Conservation (phyloP, 1,140 invertebrate species). For the Mamestra configurata region DNA sequence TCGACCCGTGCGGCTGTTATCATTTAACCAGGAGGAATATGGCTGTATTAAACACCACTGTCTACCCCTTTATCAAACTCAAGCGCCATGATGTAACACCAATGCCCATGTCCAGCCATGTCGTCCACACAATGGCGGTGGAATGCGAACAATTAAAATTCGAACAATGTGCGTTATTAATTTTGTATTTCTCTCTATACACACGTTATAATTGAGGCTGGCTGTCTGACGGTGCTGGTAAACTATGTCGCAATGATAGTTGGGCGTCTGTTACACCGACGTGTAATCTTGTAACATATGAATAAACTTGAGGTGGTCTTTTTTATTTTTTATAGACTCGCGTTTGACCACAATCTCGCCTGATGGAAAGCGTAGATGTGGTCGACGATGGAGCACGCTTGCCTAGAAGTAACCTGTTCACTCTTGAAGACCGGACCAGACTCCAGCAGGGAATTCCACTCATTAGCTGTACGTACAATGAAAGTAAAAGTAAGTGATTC, state of each 20-base stretch:
- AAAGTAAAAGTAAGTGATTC: too few relatives aligned
- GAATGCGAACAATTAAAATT: slow-evolving; percentile 16
- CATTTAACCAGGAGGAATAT: too few relatives aligned
- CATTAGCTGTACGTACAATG: too few relatives aligned
- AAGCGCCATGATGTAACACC: too few relatives aligned
- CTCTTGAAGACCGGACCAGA: too few relatives aligned
- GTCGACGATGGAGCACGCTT: too few relatives aligned
- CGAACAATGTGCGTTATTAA: slow-evolving; percentile 34
- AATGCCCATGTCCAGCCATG: neutral
- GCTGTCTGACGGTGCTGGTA: slow-evolving; percentile 8
- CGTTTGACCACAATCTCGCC: too few relatives aligned
- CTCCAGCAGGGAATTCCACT: too few relatives aligned
- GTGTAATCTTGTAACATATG: neutral
- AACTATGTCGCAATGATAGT: slow-evolving; percentile 12
- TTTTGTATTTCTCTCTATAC: slow-evolving; percentile 1
- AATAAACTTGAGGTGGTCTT: neutral
- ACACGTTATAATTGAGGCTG: slow-evolving; percentile 8
- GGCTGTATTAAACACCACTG: neutral
- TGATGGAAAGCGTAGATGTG: too few relatives aligned
- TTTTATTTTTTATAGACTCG: too few relatives aligned
- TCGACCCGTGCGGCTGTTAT: too few relatives aligned
- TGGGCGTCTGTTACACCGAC: neutral
- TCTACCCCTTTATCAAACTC: neutral
- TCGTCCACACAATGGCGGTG: slow-evolving; percentile 1
- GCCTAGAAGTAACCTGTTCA: too few relatives aligned